Evolutionary conservation across 2,888 invertebrate genomes (phyloP).

Genomic region (Philopedon plagiatum): DNA sequence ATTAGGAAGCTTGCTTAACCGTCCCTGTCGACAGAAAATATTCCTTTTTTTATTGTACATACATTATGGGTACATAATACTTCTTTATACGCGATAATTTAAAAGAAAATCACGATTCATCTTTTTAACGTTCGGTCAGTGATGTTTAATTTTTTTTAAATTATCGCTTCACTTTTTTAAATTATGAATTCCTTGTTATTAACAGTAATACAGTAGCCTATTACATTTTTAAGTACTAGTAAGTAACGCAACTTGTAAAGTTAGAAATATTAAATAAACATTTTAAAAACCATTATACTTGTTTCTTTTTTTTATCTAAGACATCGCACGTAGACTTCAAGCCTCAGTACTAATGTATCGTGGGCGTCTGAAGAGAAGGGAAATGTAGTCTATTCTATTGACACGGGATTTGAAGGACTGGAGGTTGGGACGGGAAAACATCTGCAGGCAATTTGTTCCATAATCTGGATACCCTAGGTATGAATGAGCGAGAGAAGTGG

Average conservation of each 20-base stretch:
- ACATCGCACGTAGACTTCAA: too few species aligned
- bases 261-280: slow-evolving; percentile 15
- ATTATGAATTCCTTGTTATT: slow-evolving; percentile 8
- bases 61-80: neutral
- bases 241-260: slow-evolving; percentile 20
- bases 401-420: too few species aligned
- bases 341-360: too few species aligned
- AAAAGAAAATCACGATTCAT: neutral
- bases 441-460: too few species aligned
- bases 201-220: neutral
- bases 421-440: too few species aligned
- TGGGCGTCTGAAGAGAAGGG: too few species aligned
- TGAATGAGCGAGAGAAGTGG: too few species aligned
- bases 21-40: neutral
- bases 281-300: neutral
- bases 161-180: neutral
- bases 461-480: too few species aligned
- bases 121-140: neutral
- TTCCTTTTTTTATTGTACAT: neutral
- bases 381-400: too few species aligned
- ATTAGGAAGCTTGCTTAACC: too few species aligned
- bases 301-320: too few species aligned
- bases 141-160: neutral
- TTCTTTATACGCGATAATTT: neutral
- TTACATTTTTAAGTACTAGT: slow-evolving; percentile 17